Evolutionary conservation across 2,888 invertebrate genomes (phyloP), one percentile per base, ranked within the genome.

Genomic region (Dysmachus trigonus): DNA sequence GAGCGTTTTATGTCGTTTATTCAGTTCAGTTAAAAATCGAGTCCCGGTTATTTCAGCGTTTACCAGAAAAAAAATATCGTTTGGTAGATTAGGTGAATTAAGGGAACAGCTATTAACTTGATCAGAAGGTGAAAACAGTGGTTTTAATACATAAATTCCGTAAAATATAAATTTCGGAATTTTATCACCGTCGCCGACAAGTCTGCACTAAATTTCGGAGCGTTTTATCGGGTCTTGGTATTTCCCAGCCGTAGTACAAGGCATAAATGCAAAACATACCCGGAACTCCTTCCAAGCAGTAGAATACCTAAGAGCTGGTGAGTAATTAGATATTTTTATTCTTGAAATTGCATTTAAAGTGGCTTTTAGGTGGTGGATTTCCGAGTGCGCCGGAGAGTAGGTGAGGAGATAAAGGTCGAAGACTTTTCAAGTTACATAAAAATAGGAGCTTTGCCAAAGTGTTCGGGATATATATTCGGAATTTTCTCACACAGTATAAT

Each of bases 361-460:
- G 62, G 15, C 18, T 31, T 41, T 79, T 0, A 79, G 62, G 15
- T 79, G 79, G n/a, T 62, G 62, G 62, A 10, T 62, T 62, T 18
- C 2, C 22, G 53, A 10, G 62, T 62, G 62, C 27, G 62, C 62
- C 62, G 62, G 62, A 62, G 62, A 62, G 62, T 27, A 62, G 27
- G 31, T 22, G 41, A 83, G 41, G 62, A 22, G 35, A 62, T 62
- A 27, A 82, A 83, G 83, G 83, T 83, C 83, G 83, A 83, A 83
- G 83, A 83, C 83, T 72, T 72, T 83, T 83, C 41, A 13, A 35
- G 72, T 83, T 83, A 83, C 41, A 83, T 83, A 83, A 83, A 83
- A 53, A 27, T 41, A 62, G 27, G 62, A 62, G 27, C 18, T 74
- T 33, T 10, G 13, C n/a, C 33, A 4, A 74, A 74, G 74, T 18